Evolutionary conservation across 1,140 invertebrate genomes (phyloP), one percentile per base, ranked within the genome.

Genomic region (Conopomorpha cramerella): DNA sequence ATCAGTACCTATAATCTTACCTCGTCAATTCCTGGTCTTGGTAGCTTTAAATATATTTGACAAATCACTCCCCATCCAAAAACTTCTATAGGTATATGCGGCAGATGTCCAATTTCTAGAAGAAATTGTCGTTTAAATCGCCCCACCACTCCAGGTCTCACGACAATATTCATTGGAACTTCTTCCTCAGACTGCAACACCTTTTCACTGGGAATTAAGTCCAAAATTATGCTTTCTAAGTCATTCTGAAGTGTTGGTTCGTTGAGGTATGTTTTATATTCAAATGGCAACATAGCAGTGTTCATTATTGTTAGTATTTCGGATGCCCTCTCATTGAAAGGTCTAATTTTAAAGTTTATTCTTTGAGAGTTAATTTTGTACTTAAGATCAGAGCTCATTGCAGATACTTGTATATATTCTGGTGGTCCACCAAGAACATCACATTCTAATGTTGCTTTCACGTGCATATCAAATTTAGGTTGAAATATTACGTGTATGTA

Each of bases 11-110:
- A n/a, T n/a, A n/a, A n/a, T n/a, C n/a, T n/a, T n/a, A n/a, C n/a
- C n/a, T n/a, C n/a, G n/a, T n/a, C n/a, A n/a, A n/a, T n/a, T n/a
- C n/a, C n/a, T n/a, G n/a, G n/a, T n/a, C n/a, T n/a, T n/a, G n/a
- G n/a, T n/a, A n/a, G n/a, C 66, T 68, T 51, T 33, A 76, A 41
- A 39, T 67, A 72, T 3, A 76, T 44, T 55, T 76, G 71, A 12
- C 67, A 66, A 38, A 72, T 61, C 4, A 64, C 67, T 3, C 71
- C 71, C 71, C 71, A 72, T 8, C 71, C 71, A 43, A 55, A 61
- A 17, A 73, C 52, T 45, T 72, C 59, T 34, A 76, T 65, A 10
- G 62, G 51, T 31, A 73, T 52, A 23, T 55, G 45, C 13, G 67
- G 71, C 11, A 71, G 42, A 39, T 68, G 59, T 2, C 65, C 67